Percentiles rank a stretch among this genome's conserved stretches.
phyloP scores from a whole-genome alignment of 2,113 vertebrate genomes.

The Aplodontia rufa region DNA sequence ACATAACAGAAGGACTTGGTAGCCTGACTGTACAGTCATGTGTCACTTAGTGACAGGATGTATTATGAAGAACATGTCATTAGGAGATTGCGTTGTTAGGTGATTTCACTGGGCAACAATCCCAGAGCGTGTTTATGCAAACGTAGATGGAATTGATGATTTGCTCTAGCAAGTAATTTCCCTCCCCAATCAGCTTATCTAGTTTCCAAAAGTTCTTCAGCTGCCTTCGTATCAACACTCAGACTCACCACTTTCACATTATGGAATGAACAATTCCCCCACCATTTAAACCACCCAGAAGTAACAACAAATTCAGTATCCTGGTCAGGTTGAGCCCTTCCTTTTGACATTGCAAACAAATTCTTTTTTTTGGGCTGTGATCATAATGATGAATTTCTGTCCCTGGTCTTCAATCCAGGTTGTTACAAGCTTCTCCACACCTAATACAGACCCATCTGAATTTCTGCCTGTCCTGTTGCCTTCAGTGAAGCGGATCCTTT shows the following conservation, averaged over 20 bases:
- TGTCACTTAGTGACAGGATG: background rate
- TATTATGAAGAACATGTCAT: background rate
- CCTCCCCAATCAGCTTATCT: background rate
- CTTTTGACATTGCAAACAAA: background rate
- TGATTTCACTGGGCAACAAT: background rate
- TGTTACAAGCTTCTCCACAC: background rate
- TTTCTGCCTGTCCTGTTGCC: background rate
- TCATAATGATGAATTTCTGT: background rate
- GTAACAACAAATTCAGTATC: background rate
- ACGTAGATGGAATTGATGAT: background rate
- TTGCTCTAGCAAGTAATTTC: background rate
- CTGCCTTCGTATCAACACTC: background rate
- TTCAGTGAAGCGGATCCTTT: background rate
- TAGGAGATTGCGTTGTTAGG: background rate
- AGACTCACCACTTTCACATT: background rate
- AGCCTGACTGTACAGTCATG: background rate
- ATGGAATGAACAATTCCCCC: background rate
- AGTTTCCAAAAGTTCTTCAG: background rate
- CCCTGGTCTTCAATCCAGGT: background rate
- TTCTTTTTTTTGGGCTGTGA: background rate
- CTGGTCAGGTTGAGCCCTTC: background rate
- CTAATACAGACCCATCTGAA: background rate
- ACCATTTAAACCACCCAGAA: background rate
- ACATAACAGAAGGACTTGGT: background rate
- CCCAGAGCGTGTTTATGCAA: background rate